Base-by-base conservation (phyloP, 2,113 vertebrate genomes). In the Gymnarchus niloticus region DNA sequence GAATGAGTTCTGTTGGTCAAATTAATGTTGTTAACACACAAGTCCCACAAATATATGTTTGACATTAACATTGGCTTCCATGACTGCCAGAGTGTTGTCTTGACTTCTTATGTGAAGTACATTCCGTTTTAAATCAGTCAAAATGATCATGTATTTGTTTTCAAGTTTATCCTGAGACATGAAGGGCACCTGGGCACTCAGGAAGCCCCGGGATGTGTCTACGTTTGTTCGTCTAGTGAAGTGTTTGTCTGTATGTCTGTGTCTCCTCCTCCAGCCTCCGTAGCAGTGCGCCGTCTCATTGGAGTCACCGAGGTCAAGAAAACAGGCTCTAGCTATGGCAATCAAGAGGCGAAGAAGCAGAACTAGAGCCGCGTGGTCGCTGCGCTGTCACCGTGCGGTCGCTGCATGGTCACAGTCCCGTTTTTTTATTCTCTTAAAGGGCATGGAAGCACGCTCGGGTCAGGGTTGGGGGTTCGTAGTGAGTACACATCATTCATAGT, bases 241-340 rank as follows among this genome's bases (percentile, higher is more conserved):
- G 41, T 1, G 69, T 49, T 25, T 8, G 89, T 90, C 86, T 87
- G 89, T 85, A 87, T 89, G 86, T 81, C 2, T 69, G 19, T 84
- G 2, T 89, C 87, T 37, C 88, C 84, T 88, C 90, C 89, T 83
- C 17, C 94, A 99, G 98, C 97, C 89, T 99, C 97, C 88, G 92
- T 99, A 88, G 97, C 97, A 82, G 97, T 99, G 86, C 97, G 98
- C 21, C 97, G 98, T 88, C 97, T 99, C 88, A 99, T 99, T 87
- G 98, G 98, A 85, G 97, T 99, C 88, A 99, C 98, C 0, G 97
- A 99, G 93, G 98, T 99, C 88, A 97, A 98, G 85, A 98, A 98
- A 88, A 95, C 94, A 61, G 98, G 98, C 90, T 99, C 98, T 91
- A 99, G 96, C 93, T 99, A 99, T 0, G 98, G 98, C 89, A 93